Conservation (phyloP, 2,113 vertebrate genomes). For the Corythornis madagascariensis region DNA sequence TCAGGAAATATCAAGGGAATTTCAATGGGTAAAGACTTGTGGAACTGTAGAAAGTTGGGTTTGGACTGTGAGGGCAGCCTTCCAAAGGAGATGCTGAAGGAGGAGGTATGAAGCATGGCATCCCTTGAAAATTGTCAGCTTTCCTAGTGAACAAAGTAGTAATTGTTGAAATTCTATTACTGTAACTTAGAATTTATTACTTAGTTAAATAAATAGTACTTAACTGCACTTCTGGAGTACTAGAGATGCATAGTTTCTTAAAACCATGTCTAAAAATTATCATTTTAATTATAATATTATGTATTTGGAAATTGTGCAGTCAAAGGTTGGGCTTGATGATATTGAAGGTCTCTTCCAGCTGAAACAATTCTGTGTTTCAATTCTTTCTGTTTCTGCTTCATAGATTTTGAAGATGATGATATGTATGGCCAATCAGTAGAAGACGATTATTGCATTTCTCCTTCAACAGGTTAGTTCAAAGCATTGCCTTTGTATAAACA, state of each 20-base stretch:
- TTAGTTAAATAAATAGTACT: neutral
- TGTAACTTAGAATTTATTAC: neutral
- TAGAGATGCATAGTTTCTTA: neutral
- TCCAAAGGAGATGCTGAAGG: neutral
- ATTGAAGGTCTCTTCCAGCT: too few relatives aligned
- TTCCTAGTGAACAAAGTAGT: neutral
- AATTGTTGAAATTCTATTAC: neutral
- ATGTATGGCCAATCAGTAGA: constrained; percentile 96
- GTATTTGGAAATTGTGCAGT: neutral
- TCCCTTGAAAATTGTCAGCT: neutral
- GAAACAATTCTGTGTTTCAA: neutral
- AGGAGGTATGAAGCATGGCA: neutral
- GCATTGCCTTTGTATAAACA: neutral
- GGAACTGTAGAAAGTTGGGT: neutral
- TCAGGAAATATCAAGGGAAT: neutral
- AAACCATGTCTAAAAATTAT: neutral
- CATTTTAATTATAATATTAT: neutral
- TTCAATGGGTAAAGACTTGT: neutral
- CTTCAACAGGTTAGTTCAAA: constrained; percentile 91
- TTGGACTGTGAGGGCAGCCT: neutral
- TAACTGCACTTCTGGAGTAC: neutral
- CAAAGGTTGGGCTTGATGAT: too few relatives aligned
- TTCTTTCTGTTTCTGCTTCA: constrained; percentile 31
- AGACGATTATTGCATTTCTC: constrained; percentile 98
- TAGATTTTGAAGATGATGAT: constrained; percentile 98